Evolutionary conservation across 2,113 vertebrate genomes (phyloP).

Genomic region (Melanostigma gelatinosum): DNA sequence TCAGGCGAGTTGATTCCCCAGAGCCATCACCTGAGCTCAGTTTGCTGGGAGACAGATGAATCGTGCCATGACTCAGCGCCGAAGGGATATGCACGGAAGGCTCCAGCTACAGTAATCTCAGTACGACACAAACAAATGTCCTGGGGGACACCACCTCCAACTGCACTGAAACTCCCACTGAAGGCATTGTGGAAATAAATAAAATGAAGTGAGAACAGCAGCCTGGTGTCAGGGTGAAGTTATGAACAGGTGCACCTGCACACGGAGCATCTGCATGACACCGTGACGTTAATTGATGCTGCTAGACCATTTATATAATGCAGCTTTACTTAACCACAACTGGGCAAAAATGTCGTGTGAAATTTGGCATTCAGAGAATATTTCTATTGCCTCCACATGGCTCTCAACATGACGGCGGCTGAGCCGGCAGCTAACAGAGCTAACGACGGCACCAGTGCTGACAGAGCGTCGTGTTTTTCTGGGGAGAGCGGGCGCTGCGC

Average conservation of each 20-base stretch:
- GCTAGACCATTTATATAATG: background rate
- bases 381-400: too few species aligned
- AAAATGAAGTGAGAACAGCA: background rate
- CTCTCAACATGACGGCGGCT: too few species aligned
- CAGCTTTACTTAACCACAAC: background rate
- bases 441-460: too few species aligned
- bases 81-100: constrained; percentile 8
- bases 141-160: background rate
- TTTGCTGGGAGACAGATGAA: constrained; percentile 32
- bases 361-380: too few species aligned
- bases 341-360: background rate
- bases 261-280: background rate
- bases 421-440: background rate
- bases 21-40: constrained; percentile 60
- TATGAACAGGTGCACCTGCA: background rate
- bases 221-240: background rate
- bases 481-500: too few species aligned
- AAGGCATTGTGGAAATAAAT: background rate
- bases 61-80: constrained; percentile 43
- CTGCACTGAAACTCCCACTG: background rate
- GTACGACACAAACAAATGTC: constrained; percentile 1
- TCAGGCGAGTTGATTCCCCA: constrained; percentile 16
- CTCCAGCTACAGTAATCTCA: constrained; percentile 10
- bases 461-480: too few species aligned
- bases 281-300: background rate